A percentile compares a stretch with the other conserved stretches of the same genome.
Evolutionary conservation across 2,113 vertebrate species (phyloP).

Genomic region (Muntiacus reevesi): DNA sequence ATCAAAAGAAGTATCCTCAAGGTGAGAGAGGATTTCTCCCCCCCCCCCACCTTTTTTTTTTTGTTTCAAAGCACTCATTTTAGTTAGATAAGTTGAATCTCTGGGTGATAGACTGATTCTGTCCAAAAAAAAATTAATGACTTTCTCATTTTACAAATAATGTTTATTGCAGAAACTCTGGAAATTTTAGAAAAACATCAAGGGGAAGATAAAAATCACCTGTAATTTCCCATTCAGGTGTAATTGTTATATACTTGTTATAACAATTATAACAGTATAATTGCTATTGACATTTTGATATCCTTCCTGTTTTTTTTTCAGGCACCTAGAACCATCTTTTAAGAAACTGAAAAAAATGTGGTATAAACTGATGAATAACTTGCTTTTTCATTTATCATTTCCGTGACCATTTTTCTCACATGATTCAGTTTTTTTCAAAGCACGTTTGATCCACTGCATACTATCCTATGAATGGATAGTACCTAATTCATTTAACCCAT

Average conservation of each 20-base stretch:
- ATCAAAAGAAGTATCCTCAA: background rate
- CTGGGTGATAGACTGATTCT: background rate
- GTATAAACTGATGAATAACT: background rate
- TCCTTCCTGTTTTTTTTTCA: background rate
- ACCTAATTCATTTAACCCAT: background rate
- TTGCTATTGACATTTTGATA: background rate
- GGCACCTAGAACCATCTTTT: background rate
- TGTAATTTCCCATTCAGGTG: background rate
- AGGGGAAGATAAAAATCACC: background rate
- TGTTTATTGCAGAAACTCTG: background rate
- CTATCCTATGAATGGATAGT: background rate
- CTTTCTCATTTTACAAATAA: background rate
- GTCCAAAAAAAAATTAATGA: background rate
- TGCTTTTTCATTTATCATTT: background rate
- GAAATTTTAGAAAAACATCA: background rate
- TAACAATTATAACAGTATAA: background rate
- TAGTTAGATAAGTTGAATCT: background rate
- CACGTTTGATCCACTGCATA: background rate
- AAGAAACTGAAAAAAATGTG: background rate
- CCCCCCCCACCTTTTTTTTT: fast-evolving
- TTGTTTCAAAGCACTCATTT: background rate
- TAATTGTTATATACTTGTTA: background rate
- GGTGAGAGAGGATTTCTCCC: background rate
- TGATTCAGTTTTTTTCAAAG: background rate
- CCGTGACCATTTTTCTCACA: background rate